Conservation (phyloP, 2,797 vertebrate species). For the Galaxias olidus region DNA sequence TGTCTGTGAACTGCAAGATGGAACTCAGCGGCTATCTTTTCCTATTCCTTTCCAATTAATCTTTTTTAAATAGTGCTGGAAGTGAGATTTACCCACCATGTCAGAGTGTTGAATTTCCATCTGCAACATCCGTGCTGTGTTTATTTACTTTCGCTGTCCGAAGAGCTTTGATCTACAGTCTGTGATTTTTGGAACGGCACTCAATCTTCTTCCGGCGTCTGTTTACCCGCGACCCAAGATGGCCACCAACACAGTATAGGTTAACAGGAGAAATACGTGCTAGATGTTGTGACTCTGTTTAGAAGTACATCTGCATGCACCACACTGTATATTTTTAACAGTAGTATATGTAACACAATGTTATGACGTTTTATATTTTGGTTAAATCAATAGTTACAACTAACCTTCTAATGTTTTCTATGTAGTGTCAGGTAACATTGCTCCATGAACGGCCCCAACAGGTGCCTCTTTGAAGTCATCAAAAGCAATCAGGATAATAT, state of each 20-base stretch:
- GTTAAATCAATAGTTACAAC: too few species aligned
- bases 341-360: neutral
- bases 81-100: neutral
- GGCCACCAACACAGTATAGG: slow-evolving; percentile 50
- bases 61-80: neutral
- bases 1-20: neutral
- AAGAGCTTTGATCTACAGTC: slow-evolving; percentile 23
- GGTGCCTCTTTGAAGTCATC: too few species aligned
- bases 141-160: slow-evolving; percentile 31
- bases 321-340: neutral
- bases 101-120: slow-evolving; percentile 24
- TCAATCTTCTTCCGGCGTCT: neutral
- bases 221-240: slow-evolving; percentile 9
- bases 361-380: neutral
- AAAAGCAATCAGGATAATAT: too few species aligned
- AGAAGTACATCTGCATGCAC: too few species aligned
- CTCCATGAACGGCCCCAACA: too few species aligned
- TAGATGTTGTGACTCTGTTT: neutral
- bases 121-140: slow-evolving; percentile 14
- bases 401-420: too few species aligned
- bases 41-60: neutral
- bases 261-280: slow-evolving; percentile 5
- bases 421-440: too few species aligned
- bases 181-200: slow-evolving; percentile 36
- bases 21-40: neutral